These are phyloP conservation scores for Camponotus vicinus DNA, from an alignment of 1,140 invertebrate species.

Conservation along the genomic window DNA sequence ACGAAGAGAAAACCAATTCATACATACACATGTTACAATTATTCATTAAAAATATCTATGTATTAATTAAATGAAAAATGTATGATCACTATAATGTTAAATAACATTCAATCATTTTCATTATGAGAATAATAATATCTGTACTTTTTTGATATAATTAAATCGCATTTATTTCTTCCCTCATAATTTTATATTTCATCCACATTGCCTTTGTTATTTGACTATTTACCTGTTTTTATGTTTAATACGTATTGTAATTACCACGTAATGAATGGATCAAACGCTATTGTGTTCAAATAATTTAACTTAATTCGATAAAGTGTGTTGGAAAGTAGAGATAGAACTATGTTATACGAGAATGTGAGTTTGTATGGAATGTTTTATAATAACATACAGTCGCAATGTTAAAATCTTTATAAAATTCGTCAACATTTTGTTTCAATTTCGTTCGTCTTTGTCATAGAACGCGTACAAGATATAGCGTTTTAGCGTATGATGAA, in stretches of 20 bases:
- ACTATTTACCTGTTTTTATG: background rate
- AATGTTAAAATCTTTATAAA: background rate
- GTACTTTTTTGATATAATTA: slow-evolving; percentile 2
- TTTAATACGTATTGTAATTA: background rate
- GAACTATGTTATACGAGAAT: background rate
- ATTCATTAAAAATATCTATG: background rate
- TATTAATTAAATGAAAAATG: background rate
- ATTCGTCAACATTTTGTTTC: background rate
- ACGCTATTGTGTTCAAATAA: slow-evolving; percentile 9
- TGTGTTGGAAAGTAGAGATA: background rate
- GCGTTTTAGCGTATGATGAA: slow-evolving; percentile 9
- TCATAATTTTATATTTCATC: background rate
- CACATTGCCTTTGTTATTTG: background rate
- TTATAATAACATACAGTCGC: background rate
- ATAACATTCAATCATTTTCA: background rate
- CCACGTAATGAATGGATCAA: background rate
- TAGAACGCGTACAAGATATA: background rate
- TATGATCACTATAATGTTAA: background rate
- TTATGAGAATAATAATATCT: background rate
- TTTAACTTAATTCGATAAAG: background rate
- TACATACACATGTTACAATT: background rate
- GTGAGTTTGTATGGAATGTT: background rate
- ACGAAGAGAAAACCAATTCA: background rate
- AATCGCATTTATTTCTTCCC: background rate
- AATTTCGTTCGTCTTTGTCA: background rate